These are phyloP conservation scores for Coenonympha glycerion DNA, from an alignment of 2,888 invertebrate species.

Conservation along the genomic window DNA sequence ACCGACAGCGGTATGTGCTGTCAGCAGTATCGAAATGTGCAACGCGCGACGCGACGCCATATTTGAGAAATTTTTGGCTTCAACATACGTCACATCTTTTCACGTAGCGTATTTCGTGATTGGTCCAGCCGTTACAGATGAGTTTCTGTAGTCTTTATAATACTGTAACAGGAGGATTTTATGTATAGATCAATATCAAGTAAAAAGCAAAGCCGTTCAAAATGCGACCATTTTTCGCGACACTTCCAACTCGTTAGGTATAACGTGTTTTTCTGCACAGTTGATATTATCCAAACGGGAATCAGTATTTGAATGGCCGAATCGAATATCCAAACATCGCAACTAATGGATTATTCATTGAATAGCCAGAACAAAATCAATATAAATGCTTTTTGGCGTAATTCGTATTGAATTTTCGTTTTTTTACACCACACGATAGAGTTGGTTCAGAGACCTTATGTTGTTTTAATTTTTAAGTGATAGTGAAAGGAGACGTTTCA, in stretches of 20 bases:
- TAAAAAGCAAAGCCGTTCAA: not conserved
- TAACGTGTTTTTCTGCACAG: slow-evolving; percentile 14
- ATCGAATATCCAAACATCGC: slow-evolving; percentile 14
- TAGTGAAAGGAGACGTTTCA: no score
- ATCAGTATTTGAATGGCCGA: slow-evolving; percentile 26
- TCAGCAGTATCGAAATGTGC: no score
- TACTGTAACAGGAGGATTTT: no score
- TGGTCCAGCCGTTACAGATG: no score
- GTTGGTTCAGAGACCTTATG: not conserved
- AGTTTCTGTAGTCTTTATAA: no score
- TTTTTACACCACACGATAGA: not conserved
- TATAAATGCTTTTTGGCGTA: slow-evolving; percentile 35
- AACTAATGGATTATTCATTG: slow-evolving; percentile 35
- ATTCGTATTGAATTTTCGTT: slow-evolving; percentile 22
- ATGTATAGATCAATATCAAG: no score
- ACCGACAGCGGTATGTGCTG: no score
- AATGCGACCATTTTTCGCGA: not conserved
- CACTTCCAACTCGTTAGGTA: slow-evolving; percentile 15
- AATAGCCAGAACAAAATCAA: slow-evolving; percentile 32
- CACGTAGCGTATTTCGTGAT: no score
- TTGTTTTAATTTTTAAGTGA: no score
- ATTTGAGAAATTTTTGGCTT: no score
- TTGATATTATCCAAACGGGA: slow-evolving; percentile 16
- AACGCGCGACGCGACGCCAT: no score
- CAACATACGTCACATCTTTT: no score